phyloP scores from a whole-genome alignment of 2,888 invertebrate genomes.

The Synergus japonicus region DNA sequence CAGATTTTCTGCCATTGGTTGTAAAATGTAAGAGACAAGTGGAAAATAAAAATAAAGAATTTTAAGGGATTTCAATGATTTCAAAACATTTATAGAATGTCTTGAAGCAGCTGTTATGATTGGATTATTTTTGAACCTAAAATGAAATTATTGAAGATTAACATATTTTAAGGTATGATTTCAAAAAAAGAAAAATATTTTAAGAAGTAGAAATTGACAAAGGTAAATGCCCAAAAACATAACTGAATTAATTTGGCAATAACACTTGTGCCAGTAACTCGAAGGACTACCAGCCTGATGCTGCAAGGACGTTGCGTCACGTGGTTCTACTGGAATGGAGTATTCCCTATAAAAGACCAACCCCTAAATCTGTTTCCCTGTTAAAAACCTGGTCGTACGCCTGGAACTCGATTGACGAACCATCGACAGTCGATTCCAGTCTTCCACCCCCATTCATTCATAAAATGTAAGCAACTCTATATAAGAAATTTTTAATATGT shows the following conservation, averaged over 20 bases:
- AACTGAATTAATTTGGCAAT: constrained; percentile 53
- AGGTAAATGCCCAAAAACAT: background rate
- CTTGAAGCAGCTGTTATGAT: too few relatives aligned
- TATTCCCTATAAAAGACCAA: constrained; percentile 52
- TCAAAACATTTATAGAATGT: too few relatives aligned
- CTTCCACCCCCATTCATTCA: background rate
- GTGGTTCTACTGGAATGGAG: constrained; percentile 65
- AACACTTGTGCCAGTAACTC: constrained; percentile 58
- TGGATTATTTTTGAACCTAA: too few relatives aligned
- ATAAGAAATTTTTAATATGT: background rate
- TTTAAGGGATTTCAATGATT: too few relatives aligned
- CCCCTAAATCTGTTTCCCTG: constrained; percentile 74
- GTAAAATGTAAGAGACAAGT: too few relatives aligned
- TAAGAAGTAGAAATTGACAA: background rate
- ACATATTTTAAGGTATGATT: too few relatives aligned
- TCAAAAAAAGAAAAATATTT: too few relatives aligned
- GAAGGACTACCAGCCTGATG: constrained; percentile 73
- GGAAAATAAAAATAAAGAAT: too few relatives aligned
- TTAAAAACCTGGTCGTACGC: constrained; percentile 75
- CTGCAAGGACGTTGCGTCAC: constrained; percentile 75
- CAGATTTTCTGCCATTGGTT: too few relatives aligned
- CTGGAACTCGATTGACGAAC: constrained; percentile 75
- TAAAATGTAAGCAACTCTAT: background rate
- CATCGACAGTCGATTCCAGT: constrained; percentile 74
- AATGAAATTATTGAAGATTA: too few relatives aligned